Evolutionary conservation across 2,113 vertebrate species (phyloP).

Genomic region (Amazona vittata): DNA sequence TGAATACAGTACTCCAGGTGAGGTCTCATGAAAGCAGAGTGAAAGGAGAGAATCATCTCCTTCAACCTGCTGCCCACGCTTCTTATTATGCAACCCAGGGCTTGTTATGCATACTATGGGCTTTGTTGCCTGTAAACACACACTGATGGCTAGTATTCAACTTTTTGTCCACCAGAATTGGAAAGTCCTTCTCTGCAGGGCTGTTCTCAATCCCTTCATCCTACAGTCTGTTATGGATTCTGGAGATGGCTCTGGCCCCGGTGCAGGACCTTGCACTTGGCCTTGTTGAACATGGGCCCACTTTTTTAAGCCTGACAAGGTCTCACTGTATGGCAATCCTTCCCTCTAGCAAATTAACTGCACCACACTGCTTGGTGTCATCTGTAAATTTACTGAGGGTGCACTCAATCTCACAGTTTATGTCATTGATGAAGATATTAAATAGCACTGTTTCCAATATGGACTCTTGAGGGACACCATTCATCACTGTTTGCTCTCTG

Average conservation of each 20-base stretch:
- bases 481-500: neutral
- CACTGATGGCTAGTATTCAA: neutral
- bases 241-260: neutral
- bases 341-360: neutral
- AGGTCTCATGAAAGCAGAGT: neutral
- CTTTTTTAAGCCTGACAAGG: neutral
- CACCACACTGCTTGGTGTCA: neutral
- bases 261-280: neutral
- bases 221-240: neutral
- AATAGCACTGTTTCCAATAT: neutral
- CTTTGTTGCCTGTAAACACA: fast-evolving
- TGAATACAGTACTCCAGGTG: neutral
- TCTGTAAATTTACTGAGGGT: neutral
- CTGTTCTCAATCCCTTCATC: neutral
- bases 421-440: neutral
- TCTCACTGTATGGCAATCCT: neutral
- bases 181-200: neutral
- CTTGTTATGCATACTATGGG: neutral
- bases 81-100: neutral
- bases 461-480: neutral
- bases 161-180: neutral
- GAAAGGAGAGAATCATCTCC: neutral
- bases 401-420: neutral
- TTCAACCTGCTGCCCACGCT: neutral
- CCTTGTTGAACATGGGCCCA: neutral